Percentiles rank a stretch among this genome's conserved stretches.
Evolutionary conservation across 2,797 vertebrate genomes (phyloP).

Genomic region (Cossypha dichroa): DNA sequence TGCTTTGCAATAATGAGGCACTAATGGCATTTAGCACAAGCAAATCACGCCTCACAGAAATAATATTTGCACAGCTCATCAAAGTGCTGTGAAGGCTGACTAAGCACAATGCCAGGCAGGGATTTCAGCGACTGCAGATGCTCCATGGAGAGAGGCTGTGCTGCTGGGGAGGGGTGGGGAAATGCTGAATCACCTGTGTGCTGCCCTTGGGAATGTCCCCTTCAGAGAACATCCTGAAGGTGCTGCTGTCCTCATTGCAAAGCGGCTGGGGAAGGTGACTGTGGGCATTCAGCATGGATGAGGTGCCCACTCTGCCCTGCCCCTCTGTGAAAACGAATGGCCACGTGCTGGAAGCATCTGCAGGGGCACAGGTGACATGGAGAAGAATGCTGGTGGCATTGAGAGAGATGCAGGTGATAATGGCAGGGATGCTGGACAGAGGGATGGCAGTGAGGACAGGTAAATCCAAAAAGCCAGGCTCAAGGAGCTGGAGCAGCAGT

Average conservation of each 20-base stretch:
- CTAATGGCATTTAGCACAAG: conserved; percentile 6
- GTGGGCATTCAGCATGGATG: rapidly evolving
- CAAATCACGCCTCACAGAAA: conserved; percentile 13
- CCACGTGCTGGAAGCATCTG: rapidly evolving
- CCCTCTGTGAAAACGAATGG: not conserved
- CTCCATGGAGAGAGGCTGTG: not conserved
- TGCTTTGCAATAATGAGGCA: conserved; percentile 7
- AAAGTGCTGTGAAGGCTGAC: not conserved
- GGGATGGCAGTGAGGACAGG: not conserved
- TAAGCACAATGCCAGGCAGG: not conserved
- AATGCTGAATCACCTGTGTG: not conserved
- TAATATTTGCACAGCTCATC: conserved; percentile 63
- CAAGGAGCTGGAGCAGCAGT: not conserved
- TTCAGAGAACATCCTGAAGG: not conserved
- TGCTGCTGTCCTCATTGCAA: not conserved
- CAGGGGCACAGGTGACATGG: rapidly evolving
- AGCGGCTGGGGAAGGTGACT: not conserved
- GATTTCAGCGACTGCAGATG: not conserved
- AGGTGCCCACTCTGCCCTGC: not conserved
- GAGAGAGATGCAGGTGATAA: not conserved
- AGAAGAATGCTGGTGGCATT: not conserved
- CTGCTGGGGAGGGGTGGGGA: not conserved
- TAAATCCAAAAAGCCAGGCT: not conserved
- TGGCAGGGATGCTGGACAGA: not conserved
- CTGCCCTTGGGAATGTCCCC: not conserved